Conservation (phyloP, 2,113 vertebrate species). For the Gymnorhina tibicen region DNA sequence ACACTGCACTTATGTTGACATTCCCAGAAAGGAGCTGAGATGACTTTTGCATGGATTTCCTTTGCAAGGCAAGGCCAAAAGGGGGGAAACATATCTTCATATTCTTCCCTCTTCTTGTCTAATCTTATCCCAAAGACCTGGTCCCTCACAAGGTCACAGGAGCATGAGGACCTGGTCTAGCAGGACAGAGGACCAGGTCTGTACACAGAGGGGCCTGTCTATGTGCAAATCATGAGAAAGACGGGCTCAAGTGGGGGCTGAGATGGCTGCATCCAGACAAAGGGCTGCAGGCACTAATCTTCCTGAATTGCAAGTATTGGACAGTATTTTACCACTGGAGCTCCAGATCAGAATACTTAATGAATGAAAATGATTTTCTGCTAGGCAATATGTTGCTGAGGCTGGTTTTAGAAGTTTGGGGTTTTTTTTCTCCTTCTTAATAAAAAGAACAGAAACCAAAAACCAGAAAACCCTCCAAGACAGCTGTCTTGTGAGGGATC, state of each 20-base stretch:
- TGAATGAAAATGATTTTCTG: slow-evolving; percentile 44
- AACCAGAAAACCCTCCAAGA: neutral
- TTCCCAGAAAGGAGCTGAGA: neutral
- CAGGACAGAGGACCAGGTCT: neutral
- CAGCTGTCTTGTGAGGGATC: slow-evolving; percentile 57
- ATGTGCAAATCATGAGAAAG: neutral
- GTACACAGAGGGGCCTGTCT: neutral
- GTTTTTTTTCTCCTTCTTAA: neutral
- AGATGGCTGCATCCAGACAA: neutral
- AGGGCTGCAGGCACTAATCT: neutral
- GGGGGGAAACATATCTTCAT: neutral
- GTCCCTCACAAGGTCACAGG: neutral
- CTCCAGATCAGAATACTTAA: slow-evolving; percentile 1
- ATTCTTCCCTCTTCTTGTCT: neutral
- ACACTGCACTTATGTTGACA: neutral
- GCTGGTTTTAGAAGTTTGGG: slow-evolving; percentile 12
- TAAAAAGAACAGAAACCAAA: neutral
- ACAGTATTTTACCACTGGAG: neutral
- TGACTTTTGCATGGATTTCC: neutral
- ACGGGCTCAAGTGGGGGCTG: neutral
- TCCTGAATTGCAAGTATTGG: neutral
- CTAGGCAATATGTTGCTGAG: neutral
- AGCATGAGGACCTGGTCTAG: neutral
- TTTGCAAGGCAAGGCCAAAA: neutral
- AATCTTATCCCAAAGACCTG: neutral